Evolutionary conservation across 2,113 vertebrate species (phyloP).

Genomic region (Boleophthalmus pectinirostris): DNA sequence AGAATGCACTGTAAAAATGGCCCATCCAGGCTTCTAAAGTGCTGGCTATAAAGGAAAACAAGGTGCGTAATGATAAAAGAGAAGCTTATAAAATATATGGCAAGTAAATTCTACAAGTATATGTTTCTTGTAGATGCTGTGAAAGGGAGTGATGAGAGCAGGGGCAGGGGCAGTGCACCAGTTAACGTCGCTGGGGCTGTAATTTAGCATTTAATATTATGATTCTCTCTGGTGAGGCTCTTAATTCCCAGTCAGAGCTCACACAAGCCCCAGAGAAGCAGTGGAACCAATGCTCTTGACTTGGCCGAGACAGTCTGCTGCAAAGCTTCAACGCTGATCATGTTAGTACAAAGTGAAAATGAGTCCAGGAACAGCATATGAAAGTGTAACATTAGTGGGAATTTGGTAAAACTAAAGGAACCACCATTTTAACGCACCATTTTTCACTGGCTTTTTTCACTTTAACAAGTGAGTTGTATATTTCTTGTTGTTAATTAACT

Average conservation of each 20-base stretch:
- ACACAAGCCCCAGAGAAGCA: conserved; percentile 15
- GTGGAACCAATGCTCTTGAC: conserved; percentile 53
- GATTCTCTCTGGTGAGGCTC: conserved; percentile 23
- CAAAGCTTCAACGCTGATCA: conserved; percentile 33
- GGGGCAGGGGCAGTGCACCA: conserved; percentile 4
- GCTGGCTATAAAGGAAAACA: conserved; percentile 23
- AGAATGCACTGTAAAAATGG: conserved; percentile 33
- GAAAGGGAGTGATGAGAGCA: conserved; percentile 18
- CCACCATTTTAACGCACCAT: background rate
- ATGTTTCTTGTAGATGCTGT: background rate
- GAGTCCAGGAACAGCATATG: conserved; percentile 17
- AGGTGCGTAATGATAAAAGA: conserved; percentile 3
- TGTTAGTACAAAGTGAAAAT: conserved; percentile 13
- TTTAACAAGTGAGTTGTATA: background rate
- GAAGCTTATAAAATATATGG: background rate
- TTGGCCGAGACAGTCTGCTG: conserved; percentile 32
- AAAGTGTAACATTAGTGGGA: conserved; percentile 33
- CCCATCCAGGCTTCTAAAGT: conserved; percentile 17
- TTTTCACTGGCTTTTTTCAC: background rate
- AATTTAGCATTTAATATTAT: conserved; percentile 41
- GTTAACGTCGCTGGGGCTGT: conserved; percentile 36
- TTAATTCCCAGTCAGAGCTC: conserved; percentile 27
- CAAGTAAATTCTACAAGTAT: conserved; percentile 3
- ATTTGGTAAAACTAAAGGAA: conserved; percentile 7
- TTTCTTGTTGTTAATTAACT: too few species aligned